Conservation (phyloP, 2,888 invertebrate genomes). For the Antheraea assamensis region DNA sequence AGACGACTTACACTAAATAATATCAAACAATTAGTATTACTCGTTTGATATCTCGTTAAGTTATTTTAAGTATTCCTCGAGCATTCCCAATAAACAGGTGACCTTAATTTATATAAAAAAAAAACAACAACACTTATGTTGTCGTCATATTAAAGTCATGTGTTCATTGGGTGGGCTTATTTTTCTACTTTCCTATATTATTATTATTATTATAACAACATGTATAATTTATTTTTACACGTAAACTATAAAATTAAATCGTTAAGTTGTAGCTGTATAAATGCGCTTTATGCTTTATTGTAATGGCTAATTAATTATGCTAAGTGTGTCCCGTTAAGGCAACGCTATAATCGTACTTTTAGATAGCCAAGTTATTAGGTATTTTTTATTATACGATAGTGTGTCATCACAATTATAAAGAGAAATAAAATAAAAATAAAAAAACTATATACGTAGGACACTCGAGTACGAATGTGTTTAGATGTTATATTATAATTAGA, state of each 20-base stretch:
- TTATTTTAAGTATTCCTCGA: constrained; percentile 48
- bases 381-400: constrained; percentile 53
- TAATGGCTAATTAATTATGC: constrained; percentile 64
- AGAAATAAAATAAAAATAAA: constrained; percentile 64
- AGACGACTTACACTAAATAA: not conserved
- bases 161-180: constrained; percentile 16
- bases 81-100: constrained; percentile 27
- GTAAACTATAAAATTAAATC: constrained; percentile 44
- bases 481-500: constrained; percentile 63
- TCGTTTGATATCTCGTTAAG: constrained; percentile 43
- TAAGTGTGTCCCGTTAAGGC: constrained; percentile 58
- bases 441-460: constrained; percentile 60
- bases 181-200: constrained; percentile 46
- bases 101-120: too few relatives aligned
- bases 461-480: constrained; percentile 67
- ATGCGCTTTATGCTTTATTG: constrained; percentile 67
- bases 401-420: constrained; percentile 75
- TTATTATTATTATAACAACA: too few relatives aligned
- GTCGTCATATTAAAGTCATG: too few relatives aligned
- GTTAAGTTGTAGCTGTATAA: constrained; percentile 73
- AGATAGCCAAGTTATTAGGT: constrained; percentile 76
- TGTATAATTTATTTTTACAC: constrained; percentile 71
- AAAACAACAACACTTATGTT: too few relatives aligned
- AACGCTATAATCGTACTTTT: constrained; percentile 68
- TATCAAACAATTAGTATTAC: constrained; percentile 42